Conservation (phyloP, 2,888 invertebrate genomes). For the Pollenia labialis region DNA sequence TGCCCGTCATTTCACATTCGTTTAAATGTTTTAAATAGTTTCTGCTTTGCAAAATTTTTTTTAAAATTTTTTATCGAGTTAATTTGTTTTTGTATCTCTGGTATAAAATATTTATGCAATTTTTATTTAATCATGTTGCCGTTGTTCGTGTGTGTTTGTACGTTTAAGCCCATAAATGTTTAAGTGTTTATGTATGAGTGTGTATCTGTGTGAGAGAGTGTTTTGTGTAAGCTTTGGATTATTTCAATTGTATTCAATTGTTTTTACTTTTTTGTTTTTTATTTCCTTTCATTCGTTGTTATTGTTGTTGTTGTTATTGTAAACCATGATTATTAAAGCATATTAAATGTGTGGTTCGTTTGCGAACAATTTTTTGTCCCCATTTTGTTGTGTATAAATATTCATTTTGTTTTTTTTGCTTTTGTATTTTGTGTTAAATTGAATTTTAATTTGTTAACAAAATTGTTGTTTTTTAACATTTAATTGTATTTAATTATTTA, state of each 20-base stretch:
- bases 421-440: slow-evolving; percentile 65
- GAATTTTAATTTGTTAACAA: slow-evolving; percentile 72
- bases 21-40: background rate
- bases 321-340: slow-evolving; percentile 71
- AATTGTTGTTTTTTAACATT: slow-evolving; percentile 69
- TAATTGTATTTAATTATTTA: slow-evolving; percentile 73
- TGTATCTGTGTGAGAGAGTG: background rate
- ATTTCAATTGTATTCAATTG: slow-evolving; percentile 60
- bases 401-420: slow-evolving; percentile 31
- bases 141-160: background rate
- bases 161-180: background rate
- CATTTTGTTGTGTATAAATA: slow-evolving; percentile 25
- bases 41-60: background rate
- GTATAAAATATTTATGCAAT: slow-evolving; percentile 70
- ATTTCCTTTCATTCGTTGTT: slow-evolving; percentile 8
- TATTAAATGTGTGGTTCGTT: slow-evolving; percentile 70
- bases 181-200: background rate
- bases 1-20: background rate
- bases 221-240: slow-evolving; percentile 56
- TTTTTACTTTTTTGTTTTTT: slow-evolving; percentile 21
- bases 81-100: slow-evolving; percentile 50
- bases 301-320: slow-evolving; percentile 40
- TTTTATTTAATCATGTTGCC: slow-evolving; percentile 68
- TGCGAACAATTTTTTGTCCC: slow-evolving; percentile 28
- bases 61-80: slow-evolving; percentile 29